Evolutionary conservation across 2,888 invertebrate genomes (phyloP).

Genomic region (Agrilus cyanescens): DNA sequence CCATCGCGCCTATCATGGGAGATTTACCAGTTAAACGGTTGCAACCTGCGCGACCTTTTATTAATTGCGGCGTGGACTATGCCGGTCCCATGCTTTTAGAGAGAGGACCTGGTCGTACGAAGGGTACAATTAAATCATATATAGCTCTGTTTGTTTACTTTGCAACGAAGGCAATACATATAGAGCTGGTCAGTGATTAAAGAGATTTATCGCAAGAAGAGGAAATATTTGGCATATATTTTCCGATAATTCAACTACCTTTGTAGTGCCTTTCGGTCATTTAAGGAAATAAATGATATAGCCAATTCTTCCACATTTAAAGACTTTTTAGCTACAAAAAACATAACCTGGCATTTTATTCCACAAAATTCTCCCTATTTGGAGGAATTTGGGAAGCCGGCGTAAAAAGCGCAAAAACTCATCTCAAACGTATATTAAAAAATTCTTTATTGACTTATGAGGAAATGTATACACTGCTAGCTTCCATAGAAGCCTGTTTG

Average conservation of each 20-base stretch:
- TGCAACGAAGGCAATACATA: conserved; percentile 20
- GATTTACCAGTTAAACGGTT: conserved; percentile 9
- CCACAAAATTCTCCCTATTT: not conserved
- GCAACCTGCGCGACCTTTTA: conserved; percentile 7
- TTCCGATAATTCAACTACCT: conserved; percentile 22
- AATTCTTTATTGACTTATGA: not conserved
- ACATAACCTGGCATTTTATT: conserved; percentile 5
- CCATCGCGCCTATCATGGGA: conserved; percentile 10
- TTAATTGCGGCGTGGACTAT: conserved; percentile 16
- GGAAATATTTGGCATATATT: conserved; percentile 20
- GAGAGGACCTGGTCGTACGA: conserved; percentile 10
- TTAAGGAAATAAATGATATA: too few relatives aligned
- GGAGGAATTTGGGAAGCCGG: conserved; percentile 1
- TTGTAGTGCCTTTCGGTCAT: conserved; percentile 8
- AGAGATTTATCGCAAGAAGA: conserved; percentile 20
- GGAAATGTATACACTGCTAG: too few relatives aligned
- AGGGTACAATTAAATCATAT: conserved; percentile 7
- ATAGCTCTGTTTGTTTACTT: too few relatives aligned
- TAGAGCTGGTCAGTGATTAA: conserved; percentile 23
- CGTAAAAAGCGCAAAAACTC: not conserved
- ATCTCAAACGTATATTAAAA: not conserved
- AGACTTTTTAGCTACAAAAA: too few relatives aligned
- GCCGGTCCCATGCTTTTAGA: conserved; percentile 17
- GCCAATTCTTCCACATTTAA: too few relatives aligned
- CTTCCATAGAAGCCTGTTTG: too few relatives aligned